These are phyloP conservation scores for Electrophaes corylata DNA, from an alignment of 2,888 invertebrate genomes.

Conservation along the genomic window DNA sequence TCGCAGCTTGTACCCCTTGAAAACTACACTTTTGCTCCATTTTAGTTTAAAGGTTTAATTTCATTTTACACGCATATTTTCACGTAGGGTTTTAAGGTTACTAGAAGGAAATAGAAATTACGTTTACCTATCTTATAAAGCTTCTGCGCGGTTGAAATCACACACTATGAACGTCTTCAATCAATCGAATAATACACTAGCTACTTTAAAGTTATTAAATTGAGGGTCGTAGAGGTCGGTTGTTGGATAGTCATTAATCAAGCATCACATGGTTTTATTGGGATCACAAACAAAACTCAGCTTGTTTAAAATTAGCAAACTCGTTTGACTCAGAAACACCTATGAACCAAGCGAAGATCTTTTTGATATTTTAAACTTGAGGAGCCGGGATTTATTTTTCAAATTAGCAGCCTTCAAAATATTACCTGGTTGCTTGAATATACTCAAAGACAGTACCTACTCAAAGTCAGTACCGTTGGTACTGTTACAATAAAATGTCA, in stretches of 20 bases:
- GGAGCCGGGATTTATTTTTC: not conserved
- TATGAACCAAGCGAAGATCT: not conserved
- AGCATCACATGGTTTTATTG: constrained; percentile 46
- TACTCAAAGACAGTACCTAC: no score
- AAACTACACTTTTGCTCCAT: constrained; percentile 12
- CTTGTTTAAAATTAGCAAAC: constrained; percentile 48
- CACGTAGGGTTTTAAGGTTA: not conserved
- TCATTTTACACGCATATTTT: not conserved
- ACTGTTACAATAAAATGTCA: no score
- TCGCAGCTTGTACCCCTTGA: constrained; percentile 32
- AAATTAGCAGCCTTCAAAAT: not conserved
- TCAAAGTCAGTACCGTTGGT: no score
- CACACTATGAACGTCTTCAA: not conserved
- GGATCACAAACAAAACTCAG: constrained; percentile 28
- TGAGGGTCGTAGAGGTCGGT: constrained; percentile 12
- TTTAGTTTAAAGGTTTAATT: constrained; percentile 4
- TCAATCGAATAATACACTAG: not conserved
- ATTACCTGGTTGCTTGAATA: not conserved
- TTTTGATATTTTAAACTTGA: not conserved
- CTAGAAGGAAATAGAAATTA: no score
- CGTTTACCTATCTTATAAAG: no score
- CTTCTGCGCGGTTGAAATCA: no score
- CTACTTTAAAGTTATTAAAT: constrained; percentile 7
- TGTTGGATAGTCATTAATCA: constrained; percentile 40
- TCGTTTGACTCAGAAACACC: constrained; percentile 42